A percentile compares a stretch with the other conserved stretches of the same genome.
phyloP scores from a whole-genome alignment of 1,140 invertebrate species.

The Brachionus koreanus region DNA sequence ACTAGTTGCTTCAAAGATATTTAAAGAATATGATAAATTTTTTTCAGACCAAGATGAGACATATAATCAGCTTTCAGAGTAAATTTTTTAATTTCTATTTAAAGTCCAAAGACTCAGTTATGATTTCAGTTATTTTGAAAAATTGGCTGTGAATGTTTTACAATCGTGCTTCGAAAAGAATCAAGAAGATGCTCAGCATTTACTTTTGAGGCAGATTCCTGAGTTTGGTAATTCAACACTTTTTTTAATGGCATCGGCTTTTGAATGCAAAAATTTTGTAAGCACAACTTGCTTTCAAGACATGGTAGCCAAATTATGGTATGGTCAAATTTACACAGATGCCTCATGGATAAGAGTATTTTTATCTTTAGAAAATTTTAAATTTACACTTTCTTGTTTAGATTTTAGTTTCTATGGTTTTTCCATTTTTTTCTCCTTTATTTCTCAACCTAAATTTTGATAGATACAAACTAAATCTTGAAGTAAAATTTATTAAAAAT shows the following conservation, averaged over 20 bases:
- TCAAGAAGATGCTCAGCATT: background rate
- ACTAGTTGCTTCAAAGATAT: conserved; percentile 31
- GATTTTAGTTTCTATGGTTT: background rate
- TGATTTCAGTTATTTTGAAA: background rate
- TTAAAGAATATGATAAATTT: background rate
- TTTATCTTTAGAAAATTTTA: background rate
- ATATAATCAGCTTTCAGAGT: background rate
- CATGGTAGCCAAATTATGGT: conserved; percentile 16
- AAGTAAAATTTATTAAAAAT: background rate
- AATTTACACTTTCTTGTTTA: background rate
- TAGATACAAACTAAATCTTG: conserved; percentile 9
- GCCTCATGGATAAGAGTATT: background rate
- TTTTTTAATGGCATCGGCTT: background rate
- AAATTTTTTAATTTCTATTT: background rate
- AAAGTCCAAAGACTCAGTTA: background rate
- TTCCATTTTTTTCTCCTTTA: conserved; percentile 14
- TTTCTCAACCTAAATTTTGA: conserved; percentile 1
- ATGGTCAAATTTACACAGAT: conserved; percentile 17
- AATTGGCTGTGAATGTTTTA: conserved; percentile 4
- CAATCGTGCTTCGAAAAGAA: background rate
- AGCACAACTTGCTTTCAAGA: conserved; percentile 6
- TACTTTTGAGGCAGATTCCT: conserved; percentile 7
- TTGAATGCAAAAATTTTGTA: conserved; percentile 20
- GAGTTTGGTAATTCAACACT: conserved; percentile 10
- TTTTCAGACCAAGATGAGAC: background rate